Evolutionary conservation across 2,888 invertebrate genomes (phyloP), one percentile per base, ranked within the genome.

Genomic region (Diaperis boleti): DNA sequence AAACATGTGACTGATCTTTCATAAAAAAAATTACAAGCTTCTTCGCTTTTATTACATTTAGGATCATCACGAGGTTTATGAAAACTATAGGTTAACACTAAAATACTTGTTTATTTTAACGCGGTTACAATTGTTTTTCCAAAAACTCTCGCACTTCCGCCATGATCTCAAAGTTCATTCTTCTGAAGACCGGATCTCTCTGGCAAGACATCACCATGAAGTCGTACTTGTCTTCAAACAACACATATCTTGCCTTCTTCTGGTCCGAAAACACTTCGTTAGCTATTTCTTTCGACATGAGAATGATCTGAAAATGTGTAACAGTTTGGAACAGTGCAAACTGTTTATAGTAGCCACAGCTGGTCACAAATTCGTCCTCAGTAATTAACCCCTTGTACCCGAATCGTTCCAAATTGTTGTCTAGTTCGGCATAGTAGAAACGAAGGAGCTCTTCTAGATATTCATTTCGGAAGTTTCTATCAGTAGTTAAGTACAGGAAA

Each of bases 401-500:
- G 20, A 69, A 68, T 11, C 49, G 29, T 1, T 55, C 15, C 5
- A 76, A 60, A 47, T 62, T 59, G 11, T 62, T 47, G 2, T 37
- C 39, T 8, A 77, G 63, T 59, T 65, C 44, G 8, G 45, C 5
- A 17, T 73, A 69, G 59, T 75, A 77, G 49, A 65, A 67, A 1
- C 66, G 49, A 5, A 70, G 22, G 11, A 70, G 55, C 17, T 70
- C 50, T 1, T 44, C 37, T 42, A 71, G 31, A 56, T 72, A 50
- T 35, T 62, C 10, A 3, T 60, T 17, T 15, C 75, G 62, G 8
- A 70, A 64, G 41, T 64, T 47, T 10, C 64, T 66, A 44, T 67
- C 65, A 3, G 72, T 70, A 0, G 67, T 62, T n/a, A 75, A 64
- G 55, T 75, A 68, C 10, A 76, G 59, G 41, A 72, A 70, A 6